Evolutionary conservation across 2,113 vertebrate genomes (phyloP).

Genomic region (Tauraco erythrolophus): DNA sequence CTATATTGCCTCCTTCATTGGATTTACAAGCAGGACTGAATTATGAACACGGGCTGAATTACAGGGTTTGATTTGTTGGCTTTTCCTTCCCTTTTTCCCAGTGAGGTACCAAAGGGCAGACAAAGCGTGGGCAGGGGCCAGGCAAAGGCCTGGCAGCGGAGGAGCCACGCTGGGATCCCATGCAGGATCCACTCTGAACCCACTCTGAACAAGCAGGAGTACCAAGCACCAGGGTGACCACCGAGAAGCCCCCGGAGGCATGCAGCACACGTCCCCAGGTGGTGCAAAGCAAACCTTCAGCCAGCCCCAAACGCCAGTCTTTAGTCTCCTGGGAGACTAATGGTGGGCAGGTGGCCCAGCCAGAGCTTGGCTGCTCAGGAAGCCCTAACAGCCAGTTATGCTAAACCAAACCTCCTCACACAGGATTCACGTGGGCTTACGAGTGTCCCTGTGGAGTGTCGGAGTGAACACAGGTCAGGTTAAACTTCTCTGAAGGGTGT

Average conservation of each 20-base stretch:
- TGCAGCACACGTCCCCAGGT: rapidly evolving
- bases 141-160: background rate
- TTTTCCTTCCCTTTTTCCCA: background rate
- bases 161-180: background rate
- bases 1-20: background rate
- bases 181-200: too few relatives aligned
- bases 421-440: rapidly evolving
- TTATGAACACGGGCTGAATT: background rate
- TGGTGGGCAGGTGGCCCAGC: background rate
- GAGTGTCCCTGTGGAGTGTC: background rate
- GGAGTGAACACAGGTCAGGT: background rate
- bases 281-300: background rate
- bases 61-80: background rate
- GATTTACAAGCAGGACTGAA: background rate
- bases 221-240: rapidly evolving
- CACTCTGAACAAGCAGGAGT: rapidly evolving
- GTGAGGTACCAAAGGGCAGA: background rate
- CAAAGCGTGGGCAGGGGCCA: rapidly evolving
- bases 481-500: background rate
- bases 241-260: background rate
- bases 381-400: background rate
- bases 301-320: background rate
- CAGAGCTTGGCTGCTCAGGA: background rate
- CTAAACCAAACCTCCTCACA: background rate
- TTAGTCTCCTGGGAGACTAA: background rate